Percentiles rank a stretch among this genome's conserved stretches.
phyloP scores from a whole-genome alignment of 2,888 invertebrate species.

The Hesperia comma region DNA sequence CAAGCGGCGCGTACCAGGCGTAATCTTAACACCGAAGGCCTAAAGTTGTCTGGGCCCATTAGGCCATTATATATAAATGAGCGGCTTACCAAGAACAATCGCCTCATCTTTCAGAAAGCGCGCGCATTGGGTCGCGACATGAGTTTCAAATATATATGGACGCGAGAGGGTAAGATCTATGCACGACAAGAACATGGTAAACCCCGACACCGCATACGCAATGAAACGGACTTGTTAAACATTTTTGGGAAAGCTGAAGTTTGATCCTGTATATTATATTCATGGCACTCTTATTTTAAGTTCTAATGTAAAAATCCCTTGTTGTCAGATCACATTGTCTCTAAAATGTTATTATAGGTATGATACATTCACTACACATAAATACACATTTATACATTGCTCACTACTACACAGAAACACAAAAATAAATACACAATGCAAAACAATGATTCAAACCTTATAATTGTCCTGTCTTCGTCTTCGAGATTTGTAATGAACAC shows the following conservation, averaged over 20 bases:
- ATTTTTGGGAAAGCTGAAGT: too few species aligned
- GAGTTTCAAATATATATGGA: slow-evolving; percentile 18
- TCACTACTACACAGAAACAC: slow-evolving; percentile 7
- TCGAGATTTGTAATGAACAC: too few species aligned
- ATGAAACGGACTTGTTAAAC: not conserved
- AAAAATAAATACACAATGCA: slow-evolving; percentile 9
- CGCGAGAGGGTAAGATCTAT: slow-evolving; percentile 15
- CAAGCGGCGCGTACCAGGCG: too few species aligned
- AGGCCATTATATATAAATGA: too few species aligned
- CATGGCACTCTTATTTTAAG: slow-evolving; percentile 7
- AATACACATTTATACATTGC: slow-evolving; percentile 5
- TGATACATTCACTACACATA: slow-evolving; percentile 11
- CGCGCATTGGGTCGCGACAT: slow-evolving; percentile 5
- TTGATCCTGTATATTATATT: too few species aligned
- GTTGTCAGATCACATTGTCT: not conserved
- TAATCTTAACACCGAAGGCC: too few species aligned
- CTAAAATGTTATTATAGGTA: slow-evolving; percentile 4
- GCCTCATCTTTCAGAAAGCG: slow-evolving; percentile 20
- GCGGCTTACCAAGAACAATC: slow-evolving; percentile 19
- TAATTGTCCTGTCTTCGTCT: too few species aligned
- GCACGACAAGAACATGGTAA: slow-evolving; percentile 15
- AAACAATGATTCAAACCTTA: slow-evolving; percentile 8
- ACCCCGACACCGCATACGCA: slow-evolving; percentile 8
- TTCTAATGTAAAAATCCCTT: not conserved
- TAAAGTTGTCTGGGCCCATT: too few species aligned